Evolutionary conservation across 2,888 invertebrate species (phyloP), one percentile per base, ranked within the genome.

Genomic region (Rotaria sp.): DNA sequence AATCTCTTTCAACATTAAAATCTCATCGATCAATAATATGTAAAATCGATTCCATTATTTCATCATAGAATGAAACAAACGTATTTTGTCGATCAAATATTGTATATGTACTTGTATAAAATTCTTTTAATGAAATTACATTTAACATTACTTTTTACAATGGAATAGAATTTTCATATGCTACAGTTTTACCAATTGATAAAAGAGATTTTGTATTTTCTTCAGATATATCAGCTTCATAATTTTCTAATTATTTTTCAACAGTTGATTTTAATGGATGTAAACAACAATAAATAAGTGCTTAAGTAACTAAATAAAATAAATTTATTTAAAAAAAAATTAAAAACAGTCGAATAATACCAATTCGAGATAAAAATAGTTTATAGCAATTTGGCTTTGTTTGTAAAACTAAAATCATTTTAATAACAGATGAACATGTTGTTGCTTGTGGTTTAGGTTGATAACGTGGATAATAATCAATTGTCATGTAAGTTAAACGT

Each of bases 201-300:
- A 67, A 24, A 35, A 35, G 30, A 35, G 67, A 35, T 67, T 67
- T 67, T 1, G 30, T 15, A 15, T 30, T 67, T 21, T 67, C 35
- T 4, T 67, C 67, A 7, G 30, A 30, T 55, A 24, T 5, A 55
- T 55, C 55, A 18, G 67, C 35, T 35, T 67, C 67, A n/a, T 35
- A 35, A 18, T 67, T 35, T 67, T 67, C 67, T 21, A 67, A 18
- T 35, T 35, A 13, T 35, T 67, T 30, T 18, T 67, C 67, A 35
- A 67, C 67, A 35, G 67, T 35, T 30, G 67, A 35, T 67, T 67
- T 67, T 67, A 67, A 67, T 75, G 92, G 92, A 88, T 94, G 93
- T 0, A 94, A 94, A 89, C 94, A 94, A 2, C 93, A 93, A 92
- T 93, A 93, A 80, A 93, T 91, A 38, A 52, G 10, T 15, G 18